These are phyloP conservation scores for Marisa cornuarietis DNA, from an alignment of 1,140 invertebrate genomes.

Conservation along the genomic window DNA sequence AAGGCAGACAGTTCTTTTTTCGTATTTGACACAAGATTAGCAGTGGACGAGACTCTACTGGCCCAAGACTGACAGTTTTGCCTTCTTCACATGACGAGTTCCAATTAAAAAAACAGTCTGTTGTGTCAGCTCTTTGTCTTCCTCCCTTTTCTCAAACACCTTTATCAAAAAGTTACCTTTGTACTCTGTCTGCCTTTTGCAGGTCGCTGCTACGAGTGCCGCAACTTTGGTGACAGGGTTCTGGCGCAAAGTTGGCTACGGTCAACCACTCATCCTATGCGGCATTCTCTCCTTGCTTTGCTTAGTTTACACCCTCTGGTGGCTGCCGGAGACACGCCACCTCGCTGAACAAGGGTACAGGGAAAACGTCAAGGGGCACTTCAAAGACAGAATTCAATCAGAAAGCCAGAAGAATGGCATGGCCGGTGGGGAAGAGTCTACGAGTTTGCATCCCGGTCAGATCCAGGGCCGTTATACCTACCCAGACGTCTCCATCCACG, in stretches of 20 bases:
- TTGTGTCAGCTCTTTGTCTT: too few species aligned
- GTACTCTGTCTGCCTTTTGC: not conserved
- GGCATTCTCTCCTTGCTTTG: not conserved
- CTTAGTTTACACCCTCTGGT: constrained; percentile 11
- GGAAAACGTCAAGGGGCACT: not conserved
- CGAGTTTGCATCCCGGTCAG: not conserved
- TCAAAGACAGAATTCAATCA: not conserved
- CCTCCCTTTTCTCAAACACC: too few species aligned
- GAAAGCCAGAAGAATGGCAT: not conserved
- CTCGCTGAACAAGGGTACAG: not conserved
- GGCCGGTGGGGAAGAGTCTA: too few species aligned
- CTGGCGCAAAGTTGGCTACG: not conserved
- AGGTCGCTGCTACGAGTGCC: not conserved
- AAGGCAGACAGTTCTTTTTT: too few species aligned
- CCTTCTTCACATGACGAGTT: too few species aligned
- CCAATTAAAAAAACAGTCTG: too few species aligned
- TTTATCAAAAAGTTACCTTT: not conserved
- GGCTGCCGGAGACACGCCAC: constrained; percentile 3
- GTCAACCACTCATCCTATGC: not conserved
- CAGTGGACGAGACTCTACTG: too few species aligned
- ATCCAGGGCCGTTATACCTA: not conserved
- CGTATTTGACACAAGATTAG: too few species aligned
- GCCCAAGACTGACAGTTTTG: too few species aligned
- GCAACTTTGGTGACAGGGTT: not conserved
- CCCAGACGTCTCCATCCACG: too few species aligned